A percentile compares a stretch with the other conserved stretches of the same genome.
These are phyloP conservation scores for Hemicentrotus pulcherrimus DNA, from an alignment of 35 echinoderm and acorn worm species.

Conservation along the genomic window DNA sequence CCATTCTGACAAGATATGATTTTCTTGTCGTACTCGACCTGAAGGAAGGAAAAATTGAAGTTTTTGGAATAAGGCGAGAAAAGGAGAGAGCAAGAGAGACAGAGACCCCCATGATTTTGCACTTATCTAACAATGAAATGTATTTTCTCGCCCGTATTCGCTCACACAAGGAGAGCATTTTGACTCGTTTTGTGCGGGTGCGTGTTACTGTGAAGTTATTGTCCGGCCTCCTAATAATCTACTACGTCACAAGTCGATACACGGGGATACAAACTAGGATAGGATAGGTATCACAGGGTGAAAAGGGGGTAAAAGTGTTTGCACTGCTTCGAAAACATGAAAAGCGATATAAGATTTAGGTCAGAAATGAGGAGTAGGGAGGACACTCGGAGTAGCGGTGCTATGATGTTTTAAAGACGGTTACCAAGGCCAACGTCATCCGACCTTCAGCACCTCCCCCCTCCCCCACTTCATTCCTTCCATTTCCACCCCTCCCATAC, in stretches of 20 bases:
- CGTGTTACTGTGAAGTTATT: slow-evolving; percentile 21
- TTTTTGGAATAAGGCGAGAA: not conserved
- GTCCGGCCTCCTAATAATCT: not conserved
- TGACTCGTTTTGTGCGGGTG: not conserved
- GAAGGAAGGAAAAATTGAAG: not conserved
- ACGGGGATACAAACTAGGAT: not conserved
- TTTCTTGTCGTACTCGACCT: slow-evolving; percentile 10
- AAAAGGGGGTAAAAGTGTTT: not conserved
- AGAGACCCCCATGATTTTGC: not conserved
- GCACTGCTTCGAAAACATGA: not conserved
- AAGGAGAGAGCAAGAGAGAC: not conserved
- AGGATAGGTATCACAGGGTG: not conserved
- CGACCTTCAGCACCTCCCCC: no score
- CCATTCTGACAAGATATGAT: not conserved
- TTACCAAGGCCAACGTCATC: not conserved
- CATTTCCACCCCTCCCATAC: not conserved
- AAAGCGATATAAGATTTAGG: not conserved
- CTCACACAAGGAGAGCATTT: not conserved
- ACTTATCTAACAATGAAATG: slow-evolving; percentile 1
- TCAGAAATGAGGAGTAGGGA: not conserved
- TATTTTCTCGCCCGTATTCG: not conserved
- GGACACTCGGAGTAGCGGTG: not conserved
- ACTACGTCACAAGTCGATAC: not conserved
- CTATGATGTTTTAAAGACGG: not conserved
- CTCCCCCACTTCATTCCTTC: not conserved